Conservation (phyloP, 1,140 invertebrate genomes). For the Heliconius hermathena region DNA sequence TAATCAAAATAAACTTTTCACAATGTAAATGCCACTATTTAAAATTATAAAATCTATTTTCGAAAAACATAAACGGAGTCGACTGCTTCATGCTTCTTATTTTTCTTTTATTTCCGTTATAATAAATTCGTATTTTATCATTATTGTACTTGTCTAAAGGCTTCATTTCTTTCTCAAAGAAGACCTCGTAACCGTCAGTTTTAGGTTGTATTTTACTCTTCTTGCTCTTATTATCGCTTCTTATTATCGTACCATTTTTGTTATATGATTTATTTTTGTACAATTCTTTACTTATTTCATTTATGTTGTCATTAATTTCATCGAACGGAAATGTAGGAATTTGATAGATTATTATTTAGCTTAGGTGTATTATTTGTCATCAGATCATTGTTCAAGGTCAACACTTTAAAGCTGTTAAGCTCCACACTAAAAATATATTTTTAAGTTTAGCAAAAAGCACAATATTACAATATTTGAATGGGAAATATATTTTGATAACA, state of each 20-base stretch:
- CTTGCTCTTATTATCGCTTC: constrained; percentile 34
- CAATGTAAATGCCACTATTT: background rate
- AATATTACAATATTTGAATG: background rate
- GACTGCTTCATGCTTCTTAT: constrained; percentile 37
- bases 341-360: background rate
- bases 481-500: too few species aligned
- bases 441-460: background rate
- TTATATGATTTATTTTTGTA: constrained; percentile 38
- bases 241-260: constrained; percentile 31
- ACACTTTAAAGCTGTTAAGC: constrained; percentile 57
- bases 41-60: background rate
- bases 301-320: background rate
- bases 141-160: constrained; percentile 54
- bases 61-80: background rate
- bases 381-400: background rate
- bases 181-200: constrained; percentile 57
- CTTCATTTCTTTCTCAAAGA: constrained; percentile 58
- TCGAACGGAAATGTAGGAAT: background rate
- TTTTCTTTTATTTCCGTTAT: constrained; percentile 60
- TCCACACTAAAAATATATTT: constrained; percentile 52
- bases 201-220: constrained; percentile 14
- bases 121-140: constrained; percentile 61
- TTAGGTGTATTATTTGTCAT: background rate
- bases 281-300: constrained; percentile 9
- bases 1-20: background rate